Conservation (phyloP, 2,888 invertebrate genomes). For the Chouioia cunea region DNA sequence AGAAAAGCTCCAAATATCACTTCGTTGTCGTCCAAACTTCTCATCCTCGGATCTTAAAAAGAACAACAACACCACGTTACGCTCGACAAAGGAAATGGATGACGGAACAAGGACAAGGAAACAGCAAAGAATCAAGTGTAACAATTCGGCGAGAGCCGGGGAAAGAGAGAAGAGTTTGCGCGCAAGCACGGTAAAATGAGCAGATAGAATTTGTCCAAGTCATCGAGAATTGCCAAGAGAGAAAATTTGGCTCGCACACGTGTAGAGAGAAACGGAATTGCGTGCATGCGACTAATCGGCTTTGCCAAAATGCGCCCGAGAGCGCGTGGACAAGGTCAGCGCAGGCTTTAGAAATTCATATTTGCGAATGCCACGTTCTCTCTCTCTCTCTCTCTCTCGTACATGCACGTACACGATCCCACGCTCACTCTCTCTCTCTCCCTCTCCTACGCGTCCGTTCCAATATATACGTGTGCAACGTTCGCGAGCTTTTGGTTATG, state of each 20-base stretch:
- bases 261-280: constrained; percentile 40
- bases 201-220: neutral
- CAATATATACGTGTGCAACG: neutral
- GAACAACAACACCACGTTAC: constrained; percentile 35
- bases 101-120: too few species aligned
- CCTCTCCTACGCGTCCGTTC: constrained; percentile 37
- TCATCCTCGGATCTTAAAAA: constrained; percentile 49
- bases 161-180: neutral
- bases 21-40: constrained; percentile 49
- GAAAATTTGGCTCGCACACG: constrained; percentile 12
- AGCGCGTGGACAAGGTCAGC: constrained; percentile 44
- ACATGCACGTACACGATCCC: neutral
- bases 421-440: constrained; percentile 40
- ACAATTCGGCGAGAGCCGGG: neutral
- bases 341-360: constrained; percentile 41
- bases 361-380: constrained; percentile 36
- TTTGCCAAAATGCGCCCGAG: constrained; percentile 39
- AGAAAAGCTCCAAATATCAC: constrained; percentile 47
- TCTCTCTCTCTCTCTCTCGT: constrained; percentile 31
- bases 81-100: neutral
- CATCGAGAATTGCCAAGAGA: neutral
- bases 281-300: constrained; percentile 30
- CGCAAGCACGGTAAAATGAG: neutral
- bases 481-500: neutral
- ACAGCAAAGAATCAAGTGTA: neutral